phyloP scores from a whole-genome alignment of 2,797 vertebrate genomes.

The Kryptopterus vitreolus region DNA sequence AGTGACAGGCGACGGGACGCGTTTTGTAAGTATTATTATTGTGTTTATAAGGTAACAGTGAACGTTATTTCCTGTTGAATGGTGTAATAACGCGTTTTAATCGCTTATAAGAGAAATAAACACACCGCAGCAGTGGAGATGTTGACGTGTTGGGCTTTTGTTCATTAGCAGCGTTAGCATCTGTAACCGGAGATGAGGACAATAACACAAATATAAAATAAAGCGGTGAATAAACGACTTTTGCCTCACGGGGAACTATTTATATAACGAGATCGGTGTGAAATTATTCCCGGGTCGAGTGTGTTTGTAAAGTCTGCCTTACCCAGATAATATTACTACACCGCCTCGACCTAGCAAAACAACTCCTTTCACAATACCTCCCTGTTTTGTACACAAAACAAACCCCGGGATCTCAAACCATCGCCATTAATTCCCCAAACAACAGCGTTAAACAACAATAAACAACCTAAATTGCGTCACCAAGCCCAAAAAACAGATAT shows the following conservation, averaged over 20 bases:
- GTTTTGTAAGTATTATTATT: too few relatives aligned
- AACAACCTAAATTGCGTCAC: too few relatives aligned
- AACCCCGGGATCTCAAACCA: background rate
- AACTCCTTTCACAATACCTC: constrained; percentile 34
- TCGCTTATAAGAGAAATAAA: too few relatives aligned
- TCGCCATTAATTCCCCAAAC: background rate
- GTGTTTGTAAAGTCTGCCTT: background rate
- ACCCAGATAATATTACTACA: constrained; percentile 28
- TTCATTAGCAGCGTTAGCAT: constrained; percentile 49
- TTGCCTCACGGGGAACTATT: background rate
- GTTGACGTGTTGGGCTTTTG: constrained; percentile 48
- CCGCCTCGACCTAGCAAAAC: constrained; percentile 49
- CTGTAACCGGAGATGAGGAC: too few relatives aligned
- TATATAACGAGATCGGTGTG: background rate
- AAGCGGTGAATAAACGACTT: too few relatives aligned
- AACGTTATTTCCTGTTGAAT: background rate
- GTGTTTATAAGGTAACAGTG: too few relatives aligned
- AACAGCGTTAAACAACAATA: too few relatives aligned
- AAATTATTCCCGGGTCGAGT: background rate
- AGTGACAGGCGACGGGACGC: too few relatives aligned
- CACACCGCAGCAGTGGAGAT: background rate
- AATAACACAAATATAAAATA: too few relatives aligned
- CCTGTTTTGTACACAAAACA: constrained; percentile 15
- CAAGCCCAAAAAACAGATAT: background rate
- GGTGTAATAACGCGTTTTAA: background rate